Base-by-base conservation (phyloP, 2,113 vertebrate genomes). In the Mormoops blainvillei region DNA sequence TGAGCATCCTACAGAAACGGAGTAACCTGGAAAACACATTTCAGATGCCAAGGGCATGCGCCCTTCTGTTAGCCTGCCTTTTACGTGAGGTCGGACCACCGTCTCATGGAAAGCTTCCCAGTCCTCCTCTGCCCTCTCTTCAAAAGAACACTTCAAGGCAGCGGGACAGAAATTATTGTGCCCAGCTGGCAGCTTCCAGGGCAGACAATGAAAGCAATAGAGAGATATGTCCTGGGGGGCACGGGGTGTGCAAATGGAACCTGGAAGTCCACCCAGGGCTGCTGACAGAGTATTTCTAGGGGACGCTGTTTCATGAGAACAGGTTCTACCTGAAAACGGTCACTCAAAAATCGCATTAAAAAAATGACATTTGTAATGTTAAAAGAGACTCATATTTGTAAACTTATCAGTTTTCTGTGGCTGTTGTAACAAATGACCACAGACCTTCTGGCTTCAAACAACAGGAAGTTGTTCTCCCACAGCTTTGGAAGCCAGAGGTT, bases 41-140 rank as follows among this genome's bases (percentile, higher is more conserved):
- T 41, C 0, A 11, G 13, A 7, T 38, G 19, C 38, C 18, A 19
- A 45, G 41, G 7, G 1, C 52, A 3, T 0, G 11, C 26, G 5
- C 31, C 58, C 0, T 20, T 22, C 56, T 2, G 7, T 48, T 0
- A 28, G 11, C 16, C 22, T 73, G n/a, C 28, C 11, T 81, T 61
- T 33, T 65, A 11, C 31, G 24, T 71, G 61, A 63, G 61, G 28
- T 63, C 5, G 4, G 26, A 10, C 61, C 31, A 33, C 1, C 9
- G 20, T 13, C 24, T 91, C 36, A 36, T 54, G 31, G 52, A 68
- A 58, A 36, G 50, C 11, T 48, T n/a, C 43, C 43, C 22, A 38
- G 61, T 8, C 5, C 10, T 24, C 38, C 48, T 50, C 26, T 36
- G 33, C 5, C 12, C 20, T 31, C 28, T 43, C n/a, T 85, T 22